Evolutionary conservation across 2,113 vertebrate species (phyloP), one percentile per base, ranked within the genome.

Genomic region (Herpetotheres cachinnans): DNA sequence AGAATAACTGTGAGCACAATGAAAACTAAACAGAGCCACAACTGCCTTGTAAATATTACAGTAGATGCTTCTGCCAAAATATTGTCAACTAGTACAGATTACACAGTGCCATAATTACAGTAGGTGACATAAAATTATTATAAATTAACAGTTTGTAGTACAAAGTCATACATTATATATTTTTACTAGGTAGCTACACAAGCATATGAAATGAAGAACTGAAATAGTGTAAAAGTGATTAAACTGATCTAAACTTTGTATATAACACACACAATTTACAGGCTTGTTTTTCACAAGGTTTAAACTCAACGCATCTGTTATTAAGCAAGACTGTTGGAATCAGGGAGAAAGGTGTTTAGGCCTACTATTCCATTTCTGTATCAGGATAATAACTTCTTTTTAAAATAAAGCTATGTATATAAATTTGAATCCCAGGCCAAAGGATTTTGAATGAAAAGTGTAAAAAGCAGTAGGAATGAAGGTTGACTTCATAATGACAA

Each of bases 101-200:
- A 69, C 63, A 86, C 42, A 89, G 55, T 58, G 83, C 55, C 74
- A 86, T 97, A 96, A 97, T 95, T 96, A 97, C 97, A 87, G 93
- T 61, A 94, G 83, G 47, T 82, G 83, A 96, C 89, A 95, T 80
- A 93, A 97, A 97, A 96, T 92, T 81, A 96, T 97, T 97, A 96
- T 94, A 97, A 97, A 98, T 97, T 96, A 98, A 97, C 85, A 80
- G 78, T 96, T 97, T 97, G 38, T 85, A 77, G 47, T 87, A 96
- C 49, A 94, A 95, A 96, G 58, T 93, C 70, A 69, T 97, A 95
- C 77, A 78, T 91, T 93, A 96, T 71, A 94, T 93, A 95, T 96
- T 96, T 96, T 96, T 94, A 95, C 78, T 94, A 96, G 91, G 79
- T 96, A 96, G 74, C 71, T 93, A 62, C 59, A 96, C 58, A 91